Percentiles rank a stretch among this genome's conserved stretches.
phyloP scores from a whole-genome alignment of 1,140 invertebrate species.

The Prorops nasuta region DNA sequence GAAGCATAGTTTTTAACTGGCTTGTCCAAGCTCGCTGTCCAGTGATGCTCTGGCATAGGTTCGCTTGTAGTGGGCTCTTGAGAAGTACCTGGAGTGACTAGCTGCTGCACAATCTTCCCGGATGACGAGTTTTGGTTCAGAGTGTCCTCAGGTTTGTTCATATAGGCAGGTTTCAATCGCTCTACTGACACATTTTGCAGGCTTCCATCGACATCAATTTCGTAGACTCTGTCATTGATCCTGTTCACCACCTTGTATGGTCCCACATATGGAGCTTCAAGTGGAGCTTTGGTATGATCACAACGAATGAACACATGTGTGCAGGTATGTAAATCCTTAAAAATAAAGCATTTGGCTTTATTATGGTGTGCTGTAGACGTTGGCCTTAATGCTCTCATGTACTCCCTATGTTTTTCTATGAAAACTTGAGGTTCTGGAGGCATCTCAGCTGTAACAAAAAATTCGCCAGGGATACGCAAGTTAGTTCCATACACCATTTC shows the following conservation, averaged over 20 bases:
- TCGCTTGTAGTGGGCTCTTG: too few relatives aligned
- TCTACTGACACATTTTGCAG: neutral
- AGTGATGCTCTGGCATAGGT: too few relatives aligned
- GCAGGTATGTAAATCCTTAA: neutral
- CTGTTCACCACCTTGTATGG: neutral
- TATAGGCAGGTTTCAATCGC: too few relatives aligned
- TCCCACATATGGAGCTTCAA: too few relatives aligned
- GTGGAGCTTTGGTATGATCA: neutral
- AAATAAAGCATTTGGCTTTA: neutral
- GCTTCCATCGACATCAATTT: neutral
- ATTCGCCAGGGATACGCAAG: constrained; percentile 37
- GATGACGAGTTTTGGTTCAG: too few relatives aligned
- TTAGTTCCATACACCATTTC: constrained; percentile 37
- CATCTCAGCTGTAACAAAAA: constrained; percentile 26
- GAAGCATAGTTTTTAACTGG: too few relatives aligned
- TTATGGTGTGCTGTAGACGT: neutral
- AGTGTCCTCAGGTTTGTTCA: too few relatives aligned
- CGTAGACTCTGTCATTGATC: neutral
- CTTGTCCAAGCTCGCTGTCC: too few relatives aligned
- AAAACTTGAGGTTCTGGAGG: constrained; percentile 20
- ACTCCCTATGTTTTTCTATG: neutral
- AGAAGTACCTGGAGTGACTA: too few relatives aligned
- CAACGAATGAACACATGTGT: neutral
- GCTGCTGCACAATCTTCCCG: too few relatives aligned
- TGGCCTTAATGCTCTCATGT: neutral